Evolutionary conservation across 2,888 invertebrate genomes (phyloP).

Genomic region (Plagodis dolabraria): DNA sequence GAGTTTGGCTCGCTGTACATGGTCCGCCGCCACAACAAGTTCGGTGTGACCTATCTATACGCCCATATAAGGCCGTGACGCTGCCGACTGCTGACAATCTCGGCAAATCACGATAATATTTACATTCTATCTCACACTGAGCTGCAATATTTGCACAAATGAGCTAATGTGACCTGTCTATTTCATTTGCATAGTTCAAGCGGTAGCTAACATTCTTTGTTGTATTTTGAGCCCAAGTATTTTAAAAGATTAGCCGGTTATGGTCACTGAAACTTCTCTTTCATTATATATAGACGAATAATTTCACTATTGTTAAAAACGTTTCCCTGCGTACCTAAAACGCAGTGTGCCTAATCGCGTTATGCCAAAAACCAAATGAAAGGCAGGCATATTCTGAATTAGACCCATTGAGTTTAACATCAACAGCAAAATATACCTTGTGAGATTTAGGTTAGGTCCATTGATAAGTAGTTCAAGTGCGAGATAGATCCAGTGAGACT

Average conservation of each 20-base stretch:
- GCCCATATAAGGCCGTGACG: conserved; percentile 69
- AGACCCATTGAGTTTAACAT: too few relatives aligned
- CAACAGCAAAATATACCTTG: too few relatives aligned
- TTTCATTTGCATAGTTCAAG: conserved; percentile 13
- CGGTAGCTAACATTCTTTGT: conserved; percentile 9
- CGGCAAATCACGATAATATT: conserved; percentile 70
- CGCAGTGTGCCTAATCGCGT: too few relatives aligned
- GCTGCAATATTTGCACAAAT: conserved; percentile 52
- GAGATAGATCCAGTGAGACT: too few relatives aligned
- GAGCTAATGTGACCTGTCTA: conserved; percentile 18
- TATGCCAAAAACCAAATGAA: too few relatives aligned
- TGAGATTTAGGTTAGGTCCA: too few relatives aligned
- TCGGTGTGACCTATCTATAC: conserved; percentile 63
- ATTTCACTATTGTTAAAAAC: too few relatives aligned
- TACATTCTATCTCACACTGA: conserved; percentile 59
- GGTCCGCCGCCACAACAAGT: conserved; percentile 51
- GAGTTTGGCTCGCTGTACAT: conserved; percentile 53
- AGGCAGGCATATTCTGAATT: too few relatives aligned
- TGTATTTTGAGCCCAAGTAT: not conserved
- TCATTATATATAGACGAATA: too few relatives aligned
- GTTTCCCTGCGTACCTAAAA: too few relatives aligned
- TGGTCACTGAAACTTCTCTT: not conserved
- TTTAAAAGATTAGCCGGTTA: not conserved
- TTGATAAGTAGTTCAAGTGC: too few relatives aligned
- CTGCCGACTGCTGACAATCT: conserved; percentile 59